Evolutionary conservation across 2,888 invertebrate genomes (phyloP), one percentile per base, ranked within the genome.

Genomic region (Eremobia ochroleuca): DNA sequence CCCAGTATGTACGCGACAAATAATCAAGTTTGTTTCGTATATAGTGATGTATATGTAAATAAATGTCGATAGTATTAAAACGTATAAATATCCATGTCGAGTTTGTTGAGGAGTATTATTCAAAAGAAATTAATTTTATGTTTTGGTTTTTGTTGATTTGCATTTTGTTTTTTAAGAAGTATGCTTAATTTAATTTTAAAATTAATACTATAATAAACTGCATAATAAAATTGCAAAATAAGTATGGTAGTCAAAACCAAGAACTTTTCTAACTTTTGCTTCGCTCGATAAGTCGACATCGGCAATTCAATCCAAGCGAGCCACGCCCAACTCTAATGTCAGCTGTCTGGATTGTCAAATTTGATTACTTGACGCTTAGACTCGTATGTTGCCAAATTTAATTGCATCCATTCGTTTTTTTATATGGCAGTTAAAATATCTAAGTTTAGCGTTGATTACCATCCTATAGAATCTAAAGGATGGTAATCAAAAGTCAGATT

Each of bases 21-120:
- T 62, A 68, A 79, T 74, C 67, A 49, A 64, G 46, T 79, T 79
- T 62, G 46, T 79, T 79, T 79, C 79, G 37, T 64, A 58, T 18
- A 58, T 77, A 81, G 70, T 80, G 70, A 21, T 66, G 80, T 31
- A 1, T 1, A 28, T 18, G 52, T 31, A 4, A 11, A 15, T 34
- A 49, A 34, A 28, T 40, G 3, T 28, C 64, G 55, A 58, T 28
- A 74, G 25, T 8, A 28, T 43, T 37, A 15, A 58, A 46, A 58
- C 6, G 0, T 5, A 34, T 9, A 52, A 31, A n/a, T 40, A 28
- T 52, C 21, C 9, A 18, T 40, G 34, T 34, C 11, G 18, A 52
- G 18, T 6, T 34, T 68, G 34, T 67, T 34, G 31, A 49, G 28
- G 28, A 46, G 4, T 34, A 15, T 40, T 25, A 9, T 52, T 67